These are phyloP conservation scores for Drosophila tropicalis DNA, from an alignment of 1,140 invertebrate species.

Conservation along the genomic window DNA sequence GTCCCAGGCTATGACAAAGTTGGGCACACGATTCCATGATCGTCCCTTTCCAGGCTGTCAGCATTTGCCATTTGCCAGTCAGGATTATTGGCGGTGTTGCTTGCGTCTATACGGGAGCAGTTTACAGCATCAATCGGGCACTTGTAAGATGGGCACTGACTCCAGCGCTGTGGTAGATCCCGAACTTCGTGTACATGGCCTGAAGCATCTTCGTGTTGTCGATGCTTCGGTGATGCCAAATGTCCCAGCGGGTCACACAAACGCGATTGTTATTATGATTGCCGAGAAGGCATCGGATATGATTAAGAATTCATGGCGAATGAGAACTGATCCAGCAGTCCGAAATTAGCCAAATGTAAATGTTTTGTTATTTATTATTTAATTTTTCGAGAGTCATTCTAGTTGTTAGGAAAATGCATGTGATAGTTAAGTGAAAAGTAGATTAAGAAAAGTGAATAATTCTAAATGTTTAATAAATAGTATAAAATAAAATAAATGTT, in stretches of 20 bases:
- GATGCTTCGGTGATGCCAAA: conserved; percentile 90
- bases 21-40: conserved; percentile 86
- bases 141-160: conserved; percentile 92
- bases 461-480: too few species aligned
- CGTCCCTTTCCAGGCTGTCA: conserved; percentile 88
- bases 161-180: conserved; percentile 89
- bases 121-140: conserved; percentile 90
- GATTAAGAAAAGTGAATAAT: too few species aligned
- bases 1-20: conserved; percentile 86
- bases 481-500: too few species aligned
- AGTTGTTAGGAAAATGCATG: conserved; percentile 35
- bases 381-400: conserved; percentile 38
- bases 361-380: conserved; percentile 59
- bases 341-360: not conserved
- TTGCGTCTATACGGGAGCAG: conserved; percentile 87
- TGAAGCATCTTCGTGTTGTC: conserved; percentile 87
- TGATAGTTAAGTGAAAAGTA: conserved; percentile 44
- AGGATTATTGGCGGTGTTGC: conserved; percentile 90
- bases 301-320: conserved; percentile 86
- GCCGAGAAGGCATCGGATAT: conserved; percentile 86
- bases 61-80: conserved; percentile 85
- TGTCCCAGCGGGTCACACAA: conserved; percentile 86
- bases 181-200: conserved; percentile 88
- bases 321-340: conserved; percentile 29
- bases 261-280: conserved; percentile 87